Evolutionary conservation across 2,888 invertebrate genomes (phyloP), one percentile per base, ranked within the genome.

Genomic region (Polylopha cassiicola): DNA sequence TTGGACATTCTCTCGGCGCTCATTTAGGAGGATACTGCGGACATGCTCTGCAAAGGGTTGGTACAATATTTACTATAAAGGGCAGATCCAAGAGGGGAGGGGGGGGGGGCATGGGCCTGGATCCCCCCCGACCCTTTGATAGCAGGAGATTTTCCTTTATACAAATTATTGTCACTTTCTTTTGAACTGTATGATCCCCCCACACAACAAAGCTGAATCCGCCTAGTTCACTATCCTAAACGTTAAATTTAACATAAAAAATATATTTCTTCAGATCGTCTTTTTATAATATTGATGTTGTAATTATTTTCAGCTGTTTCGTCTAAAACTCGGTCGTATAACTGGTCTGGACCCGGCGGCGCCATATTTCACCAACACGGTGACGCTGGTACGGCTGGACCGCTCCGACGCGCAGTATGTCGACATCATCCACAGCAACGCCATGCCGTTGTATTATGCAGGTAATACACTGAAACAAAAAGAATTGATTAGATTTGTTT

Each of bases 261-360:
- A n/a, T n/a, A n/a, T n/a, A n/a, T n/a, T n/a, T n/a, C n/a, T n/a
- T n/a, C n/a, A n/a, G n/a, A n/a, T n/a, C n/a, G n/a, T n/a, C n/a
- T n/a, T 15, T 13, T 16, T 16, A 8, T 6, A 20, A 7, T 1
- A 18, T 8, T 26, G 4, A 7, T 4, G 3, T 16, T 8, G 20
- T 4, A 13, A 8, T 39, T 43, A 28, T 2, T 77, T 82, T 16
- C 65, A 89, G 85, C 88, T 88, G 61, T 92, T 90, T 58, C 88
- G 89, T 26, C 65, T 92, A 15, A 91, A 88, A 50, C 59, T 95
- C 4, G 95, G 92, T 3, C 86, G 95, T 33, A 95, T 97, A 34
- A 92, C 94, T 0, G 95, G 95, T 0, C 65, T 98, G 55, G 98
- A 98, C 78, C 97, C 98, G 0, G 97, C 98, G 0, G 95, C 95